Percentiles rank a stretch among this genome's conserved stretches.
These are phyloP conservation scores for Agelas oroides DNA, from an alignment of 37 sponge, comb jelly and placozoan species.

Conservation along the genomic window DNA sequence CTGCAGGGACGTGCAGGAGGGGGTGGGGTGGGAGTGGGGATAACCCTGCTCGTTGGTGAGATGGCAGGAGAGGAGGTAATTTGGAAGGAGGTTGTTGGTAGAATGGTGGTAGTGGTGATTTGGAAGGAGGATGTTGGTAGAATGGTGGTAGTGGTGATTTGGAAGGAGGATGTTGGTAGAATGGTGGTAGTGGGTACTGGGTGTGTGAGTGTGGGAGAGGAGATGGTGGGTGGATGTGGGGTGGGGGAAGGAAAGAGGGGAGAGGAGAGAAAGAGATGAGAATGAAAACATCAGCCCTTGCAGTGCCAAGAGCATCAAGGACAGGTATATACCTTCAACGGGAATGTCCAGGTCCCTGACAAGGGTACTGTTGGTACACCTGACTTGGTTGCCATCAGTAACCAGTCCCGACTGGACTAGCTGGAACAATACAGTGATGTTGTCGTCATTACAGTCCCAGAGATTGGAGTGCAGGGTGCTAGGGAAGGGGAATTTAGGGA, in stretches of 20 bases:
- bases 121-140: background rate
- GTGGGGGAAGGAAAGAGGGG: too few relatives aligned
- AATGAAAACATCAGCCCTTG: too few relatives aligned
- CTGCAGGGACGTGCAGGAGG: background rate
- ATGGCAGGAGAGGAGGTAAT: too few relatives aligned
- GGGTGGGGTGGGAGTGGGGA: background rate
- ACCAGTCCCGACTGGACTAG: conserved; percentile 8
- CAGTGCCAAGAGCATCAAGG: too few relatives aligned
- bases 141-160: too few relatives aligned
- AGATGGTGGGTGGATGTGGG: too few relatives aligned
- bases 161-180: too few relatives aligned
- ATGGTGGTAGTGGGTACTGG: too few relatives aligned
- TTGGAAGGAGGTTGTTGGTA: background rate
- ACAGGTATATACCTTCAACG: too few relatives aligned
- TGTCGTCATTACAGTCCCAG: conserved; percentile 5
- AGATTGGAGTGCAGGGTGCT: conserved; percentile 2
- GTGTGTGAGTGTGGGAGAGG: too few relatives aligned
- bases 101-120: background rate
- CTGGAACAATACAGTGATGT: background rate
- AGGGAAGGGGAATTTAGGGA: background rate
- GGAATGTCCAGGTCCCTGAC: background rate
- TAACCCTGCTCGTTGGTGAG: too few relatives aligned
- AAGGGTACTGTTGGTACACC: conserved; percentile 5
- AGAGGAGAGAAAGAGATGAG: too few relatives aligned
- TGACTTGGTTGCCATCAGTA: background rate